Conservation (phyloP, 2,797 vertebrate species). For the Poeciliopsis gracilis region DNA sequence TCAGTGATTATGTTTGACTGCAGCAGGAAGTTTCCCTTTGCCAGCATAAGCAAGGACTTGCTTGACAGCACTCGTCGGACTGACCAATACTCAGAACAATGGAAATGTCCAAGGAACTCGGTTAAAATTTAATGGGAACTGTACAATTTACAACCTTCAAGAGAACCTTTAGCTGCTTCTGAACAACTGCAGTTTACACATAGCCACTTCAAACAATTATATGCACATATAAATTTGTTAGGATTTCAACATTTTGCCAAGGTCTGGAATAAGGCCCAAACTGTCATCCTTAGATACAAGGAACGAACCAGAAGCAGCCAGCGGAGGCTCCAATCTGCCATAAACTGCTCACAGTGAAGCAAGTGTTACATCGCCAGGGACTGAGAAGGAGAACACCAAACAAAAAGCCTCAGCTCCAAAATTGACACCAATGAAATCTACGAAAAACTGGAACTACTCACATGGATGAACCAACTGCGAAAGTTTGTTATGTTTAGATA, state of each 20-base stretch:
- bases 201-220: neutral
- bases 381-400: neutral
- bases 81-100: neutral
- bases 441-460: neutral
- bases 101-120: neutral
- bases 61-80: neutral
- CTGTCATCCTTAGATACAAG: neutral
- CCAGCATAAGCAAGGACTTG: neutral
- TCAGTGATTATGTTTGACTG: neutral
- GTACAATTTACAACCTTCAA: neutral
- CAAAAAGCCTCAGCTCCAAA: neutral
- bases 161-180: neutral
- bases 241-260: neutral
- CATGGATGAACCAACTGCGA: neutral
- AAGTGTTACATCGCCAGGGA: neutral
- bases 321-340: neutral
- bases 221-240: neutral
- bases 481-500: neutral
- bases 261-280: neutral
- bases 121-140: neutral
- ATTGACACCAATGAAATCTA: neutral
- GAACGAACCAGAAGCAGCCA: neutral
- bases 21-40: neutral
- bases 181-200: neutral
- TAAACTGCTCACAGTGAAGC: neutral